Evolutionary conservation across 2,113 vertebrate species (phyloP), one percentile per base, ranked within the genome.

Genomic region (Ptilorrhoa leucosticta): DNA sequence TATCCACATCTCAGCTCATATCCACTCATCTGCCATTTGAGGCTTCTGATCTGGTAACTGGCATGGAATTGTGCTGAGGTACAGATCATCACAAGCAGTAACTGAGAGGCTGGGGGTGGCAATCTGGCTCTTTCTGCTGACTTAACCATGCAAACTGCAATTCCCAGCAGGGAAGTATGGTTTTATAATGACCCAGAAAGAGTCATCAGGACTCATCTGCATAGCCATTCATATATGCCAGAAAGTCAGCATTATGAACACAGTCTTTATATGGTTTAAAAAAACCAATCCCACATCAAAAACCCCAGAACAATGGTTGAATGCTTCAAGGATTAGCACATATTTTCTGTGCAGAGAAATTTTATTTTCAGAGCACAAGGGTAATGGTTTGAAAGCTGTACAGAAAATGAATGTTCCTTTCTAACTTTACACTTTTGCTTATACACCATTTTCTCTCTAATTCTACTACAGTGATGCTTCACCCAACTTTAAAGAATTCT

Each of bases 1-100:
- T 2, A 53, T 21, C 54, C 8, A 0, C 31, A 73, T 8, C 64
- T 57, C 64, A 51, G 33, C 61, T 17, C n/a, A n/a, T n/a, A n/a
- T n/a, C n/a, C n/a, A n/a, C n/a, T n/a, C 7, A 0, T 13, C 31
- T 42, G 58, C 39, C 24, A 10, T 26, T 9, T 2, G 0, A 54
- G 47, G 12, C 20, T 63, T 37, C 6, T 39, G 26, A 24, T n/a
- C 39, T 31, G 39, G 31, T 28, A 66, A 19, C 45, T 80, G 83
- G 44, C 0, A 1, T 4, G 3, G 33, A 37, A 45, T 35, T 9
- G 5, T 30, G 23, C 64, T 53, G 28, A 53, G 31, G 47, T 2
- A 0, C 1, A 0, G 26, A 45, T 11, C 33, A 66, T n/a, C 42
- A 14, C 6, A 16, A 47, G 64, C 48, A 35, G 20, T 9, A 42